A percentile compares a stretch with the other conserved stretches of the same genome.
These are phyloP conservation scores for Eira barbara DNA, from an alignment of 2,113 vertebrate genomes.

Conservation along the genomic window DNA sequence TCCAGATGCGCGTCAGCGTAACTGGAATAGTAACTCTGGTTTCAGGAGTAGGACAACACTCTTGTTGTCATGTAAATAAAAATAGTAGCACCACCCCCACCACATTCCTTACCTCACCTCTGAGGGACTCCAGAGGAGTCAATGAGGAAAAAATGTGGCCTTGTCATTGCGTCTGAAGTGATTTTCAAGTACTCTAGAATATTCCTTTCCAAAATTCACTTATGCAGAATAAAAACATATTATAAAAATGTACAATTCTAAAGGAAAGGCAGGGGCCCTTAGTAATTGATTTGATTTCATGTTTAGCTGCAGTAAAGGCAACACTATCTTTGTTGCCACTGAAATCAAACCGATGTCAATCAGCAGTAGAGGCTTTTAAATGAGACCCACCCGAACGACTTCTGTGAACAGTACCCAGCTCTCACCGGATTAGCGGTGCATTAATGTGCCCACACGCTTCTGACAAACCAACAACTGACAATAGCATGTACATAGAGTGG, in stretches of 20 bases:
- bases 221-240: neutral
- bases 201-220: neutral
- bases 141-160: neutral
- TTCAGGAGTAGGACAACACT: neutral
- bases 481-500: too few relatives aligned
- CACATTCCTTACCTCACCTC: neutral
- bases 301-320: neutral
- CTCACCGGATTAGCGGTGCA: fast-evolving
- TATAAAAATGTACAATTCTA: neutral
- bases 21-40: neutral
- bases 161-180: neutral
- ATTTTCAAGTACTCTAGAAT: neutral
- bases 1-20: fast-evolving
- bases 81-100: neutral
- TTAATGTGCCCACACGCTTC: neutral
- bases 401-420: neutral
- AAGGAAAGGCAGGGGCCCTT: neutral
- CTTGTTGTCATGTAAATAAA: neutral
- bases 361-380: neutral
- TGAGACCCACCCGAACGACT: fast-evolving
- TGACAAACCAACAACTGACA: too few relatives aligned
- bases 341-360: neutral
- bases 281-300: neutral
- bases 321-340: neutral
- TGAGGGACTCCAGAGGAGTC: too few relatives aligned